Conservation (phyloP, 2,797 vertebrate genomes). For the Toxotes lorentzi region DNA sequence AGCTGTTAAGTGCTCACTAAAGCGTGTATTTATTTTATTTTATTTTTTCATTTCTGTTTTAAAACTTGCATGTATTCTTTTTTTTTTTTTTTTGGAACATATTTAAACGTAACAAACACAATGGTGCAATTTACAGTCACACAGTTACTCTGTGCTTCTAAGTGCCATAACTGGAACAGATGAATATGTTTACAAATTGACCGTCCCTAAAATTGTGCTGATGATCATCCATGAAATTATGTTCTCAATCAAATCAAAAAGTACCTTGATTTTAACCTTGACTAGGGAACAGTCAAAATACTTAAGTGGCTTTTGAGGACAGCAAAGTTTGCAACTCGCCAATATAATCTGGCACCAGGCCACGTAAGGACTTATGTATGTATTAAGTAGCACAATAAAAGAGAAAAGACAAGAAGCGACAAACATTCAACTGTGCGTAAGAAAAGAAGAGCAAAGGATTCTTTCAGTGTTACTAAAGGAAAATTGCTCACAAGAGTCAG, state of each 20-base stretch:
- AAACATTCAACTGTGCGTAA: background rate
- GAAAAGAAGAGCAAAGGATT: background rate
- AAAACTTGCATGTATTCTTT: background rate
- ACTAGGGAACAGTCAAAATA: slow-evolving; percentile 4
- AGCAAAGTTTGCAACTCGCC: slow-evolving; percentile 1
- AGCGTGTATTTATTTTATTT: too few relatives aligned
- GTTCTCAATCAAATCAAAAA: slow-evolving; percentile 47
- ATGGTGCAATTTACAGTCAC: slow-evolving; percentile 28
- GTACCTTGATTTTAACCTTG: slow-evolving; percentile 54
- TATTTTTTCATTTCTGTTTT: background rate
- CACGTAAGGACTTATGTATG: background rate
- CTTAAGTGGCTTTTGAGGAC: background rate
- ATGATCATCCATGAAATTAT: slow-evolving; percentile 58
- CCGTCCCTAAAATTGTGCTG: slow-evolving; percentile 37
- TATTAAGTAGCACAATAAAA: background rate
- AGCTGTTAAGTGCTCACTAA: background rate
- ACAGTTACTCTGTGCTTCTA: slow-evolving; percentile 12
- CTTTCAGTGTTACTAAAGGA: background rate
- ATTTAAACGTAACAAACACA: background rate
- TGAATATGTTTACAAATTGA: slow-evolving; percentile 48
- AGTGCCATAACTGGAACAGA: slow-evolving; percentile 42
- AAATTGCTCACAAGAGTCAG: background rate
- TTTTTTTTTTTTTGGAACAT: background rate
- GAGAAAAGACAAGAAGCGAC: background rate
- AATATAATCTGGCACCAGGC: background rate